Evolutionary conservation across 2,797 vertebrate genomes (phyloP).

Genomic region (Acrocephalus scirpaceus): DNA sequence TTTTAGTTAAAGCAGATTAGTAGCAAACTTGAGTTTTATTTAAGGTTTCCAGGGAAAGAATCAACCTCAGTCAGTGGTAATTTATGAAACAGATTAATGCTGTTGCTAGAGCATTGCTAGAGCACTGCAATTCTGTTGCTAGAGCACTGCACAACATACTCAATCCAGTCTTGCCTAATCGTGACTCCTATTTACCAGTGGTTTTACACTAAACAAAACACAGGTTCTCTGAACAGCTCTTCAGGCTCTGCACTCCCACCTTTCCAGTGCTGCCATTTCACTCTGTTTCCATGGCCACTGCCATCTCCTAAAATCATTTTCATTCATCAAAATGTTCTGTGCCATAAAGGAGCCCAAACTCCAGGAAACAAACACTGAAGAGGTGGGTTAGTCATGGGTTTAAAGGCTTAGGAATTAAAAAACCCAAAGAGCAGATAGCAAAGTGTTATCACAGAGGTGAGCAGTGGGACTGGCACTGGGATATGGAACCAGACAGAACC

Average conservation of each 20-base stretch:
- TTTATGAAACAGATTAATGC: not conserved
- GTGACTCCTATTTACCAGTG: not conserved
- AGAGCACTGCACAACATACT: not conserved
- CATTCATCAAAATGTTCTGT: not conserved
- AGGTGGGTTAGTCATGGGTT: not conserved
- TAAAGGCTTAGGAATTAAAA: not conserved
- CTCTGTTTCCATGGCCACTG: not conserved
- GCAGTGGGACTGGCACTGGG: not conserved
- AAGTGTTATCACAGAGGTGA: not conserved
- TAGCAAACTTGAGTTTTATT: not conserved
- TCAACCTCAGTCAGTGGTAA: not conserved
- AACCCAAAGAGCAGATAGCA: not conserved
- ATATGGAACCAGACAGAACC: not conserved
- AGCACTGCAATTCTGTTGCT: not conserved
- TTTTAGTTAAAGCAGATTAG: not conserved
- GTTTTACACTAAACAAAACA: not conserved
- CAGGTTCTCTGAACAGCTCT: not conserved
- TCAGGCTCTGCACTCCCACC: not conserved
- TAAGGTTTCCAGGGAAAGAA: not conserved
- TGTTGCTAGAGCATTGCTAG: not conserved
- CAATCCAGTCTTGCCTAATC: not conserved
- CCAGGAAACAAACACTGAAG: not conserved
- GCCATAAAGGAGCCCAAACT: not conserved
- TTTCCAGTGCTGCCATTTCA: not conserved
- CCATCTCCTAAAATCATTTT: not conserved